Evolutionary conservation across 2,113 vertebrate species (phyloP), one percentile per base, ranked within the genome.

Genomic region (Brachyistius frenatus): DNA sequence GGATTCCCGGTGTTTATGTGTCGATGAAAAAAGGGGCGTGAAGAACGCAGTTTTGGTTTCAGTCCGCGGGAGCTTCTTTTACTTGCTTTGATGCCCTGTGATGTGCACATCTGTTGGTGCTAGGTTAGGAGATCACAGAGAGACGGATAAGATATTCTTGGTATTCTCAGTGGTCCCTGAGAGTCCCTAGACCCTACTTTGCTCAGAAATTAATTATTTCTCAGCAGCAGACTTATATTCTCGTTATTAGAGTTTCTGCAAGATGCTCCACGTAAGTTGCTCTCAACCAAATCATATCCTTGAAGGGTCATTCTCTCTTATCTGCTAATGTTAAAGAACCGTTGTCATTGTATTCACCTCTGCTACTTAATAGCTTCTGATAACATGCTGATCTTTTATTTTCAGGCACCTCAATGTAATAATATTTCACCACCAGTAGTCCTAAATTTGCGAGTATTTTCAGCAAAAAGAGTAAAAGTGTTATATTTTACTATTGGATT

Each of bases 131-230:
- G 78, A 75, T 41, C 60, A 78, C 77, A 74, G 39, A 65, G 74
- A 73, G 73, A 77, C 72, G 32, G 66, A 35, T 57, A 81, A 82
- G 90, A 67, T 91, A 92, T 92, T 91, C 58, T 89, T 83, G 70
- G 88, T 81, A 73, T 84, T 84, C 77, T 84, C 85, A 63, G 6
- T 79, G 87, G 67, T 71, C 85, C 88, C 66, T 31, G 49, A 65
- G 77, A 80, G 78, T 86, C 81, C 57, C 78, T 2, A 76, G 86
- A 86, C 80, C 80, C 76, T 71, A 63, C 68, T 89, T 80, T 66
- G 32, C 69, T 78, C 44, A 80, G 66, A 85, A 89, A 87, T 80
- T 0, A 86, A 80, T 80, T 92, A 23, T 79, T 66, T 64, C 58
- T 76, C 71, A 58, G 68, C 35, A 63, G 46, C 50, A 66, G 44